phyloP scores from a whole-genome alignment of 2,113 vertebrate genomes.

The Brachypodius melanocephalos region DNA sequence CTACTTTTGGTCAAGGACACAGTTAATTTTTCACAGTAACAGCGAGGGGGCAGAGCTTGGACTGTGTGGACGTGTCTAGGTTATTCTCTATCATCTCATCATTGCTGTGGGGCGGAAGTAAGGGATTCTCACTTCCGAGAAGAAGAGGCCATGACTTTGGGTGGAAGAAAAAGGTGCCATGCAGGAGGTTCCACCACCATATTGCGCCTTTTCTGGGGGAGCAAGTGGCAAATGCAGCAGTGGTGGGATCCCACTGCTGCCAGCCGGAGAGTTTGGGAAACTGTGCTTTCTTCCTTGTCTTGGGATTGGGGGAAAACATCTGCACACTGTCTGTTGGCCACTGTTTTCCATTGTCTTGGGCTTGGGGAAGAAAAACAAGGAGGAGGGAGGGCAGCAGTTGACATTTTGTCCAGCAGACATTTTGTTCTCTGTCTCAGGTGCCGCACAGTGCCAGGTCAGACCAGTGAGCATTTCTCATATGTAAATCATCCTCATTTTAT shows the following conservation, averaged over 20 bases:
- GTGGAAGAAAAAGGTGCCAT: background rate
- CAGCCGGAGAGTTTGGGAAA: fast-evolving
- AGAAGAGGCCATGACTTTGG: background rate
- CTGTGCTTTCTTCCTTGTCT: background rate
- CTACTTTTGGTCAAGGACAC: background rate
- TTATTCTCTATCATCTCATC: background rate
- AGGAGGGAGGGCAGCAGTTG: too few relatives aligned
- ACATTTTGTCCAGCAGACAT: background rate
- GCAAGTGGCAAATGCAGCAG: fast-evolving
- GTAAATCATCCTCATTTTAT: background rate
- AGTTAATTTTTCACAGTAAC: background rate
- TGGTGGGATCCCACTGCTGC: background rate
- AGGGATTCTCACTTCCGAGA: background rate
- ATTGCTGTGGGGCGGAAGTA: fast-evolving
- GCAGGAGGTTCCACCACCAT: fast-evolving
- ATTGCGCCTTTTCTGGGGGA: background rate
- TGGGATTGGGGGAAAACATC: background rate
- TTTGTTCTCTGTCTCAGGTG: background rate
- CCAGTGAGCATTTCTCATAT: background rate
- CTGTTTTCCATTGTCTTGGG: background rate
- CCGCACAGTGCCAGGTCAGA: fast-evolving
- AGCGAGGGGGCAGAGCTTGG: fast-evolving
- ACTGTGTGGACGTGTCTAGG: background rate
- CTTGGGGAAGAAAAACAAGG: background rate
- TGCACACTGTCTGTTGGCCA: background rate